Evolutionary conservation across 2,113 vertebrate genomes (phyloP).

Genomic region (Myotis davidii): DNA sequence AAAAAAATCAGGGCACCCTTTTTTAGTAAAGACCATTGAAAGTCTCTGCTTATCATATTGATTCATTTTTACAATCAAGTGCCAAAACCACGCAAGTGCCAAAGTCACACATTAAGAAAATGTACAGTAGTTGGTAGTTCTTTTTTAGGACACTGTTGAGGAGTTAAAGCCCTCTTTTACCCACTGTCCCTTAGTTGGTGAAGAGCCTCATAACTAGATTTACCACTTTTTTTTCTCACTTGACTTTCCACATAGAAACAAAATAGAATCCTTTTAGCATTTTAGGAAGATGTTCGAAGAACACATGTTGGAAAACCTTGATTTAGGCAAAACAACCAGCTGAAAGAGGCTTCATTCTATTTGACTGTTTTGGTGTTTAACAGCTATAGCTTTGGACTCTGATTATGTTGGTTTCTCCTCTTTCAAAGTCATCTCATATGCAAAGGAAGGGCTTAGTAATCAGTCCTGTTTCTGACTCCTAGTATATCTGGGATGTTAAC

Average conservation of each 20-base stretch:
- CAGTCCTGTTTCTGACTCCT: background rate
- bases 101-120: background rate
- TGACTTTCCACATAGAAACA: constrained; percentile 35
- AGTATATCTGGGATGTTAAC: background rate
- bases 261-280: background rate
- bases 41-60: constrained; percentile 2
- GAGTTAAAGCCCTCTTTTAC: constrained; percentile 2
- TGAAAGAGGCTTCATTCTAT: background rate
- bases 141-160: background rate
- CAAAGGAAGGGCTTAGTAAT: background rate
- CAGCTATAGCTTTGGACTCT: background rate
- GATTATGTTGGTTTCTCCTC: background rate
- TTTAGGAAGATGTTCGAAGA: background rate
- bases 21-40: background rate
- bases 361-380: background rate
- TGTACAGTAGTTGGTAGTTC: background rate
- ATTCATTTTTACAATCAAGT: constrained; percentile 22
- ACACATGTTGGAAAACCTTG: constrained; percentile 1
- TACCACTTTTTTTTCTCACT: background rate
- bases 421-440: background rate
- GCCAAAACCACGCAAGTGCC: background rate
- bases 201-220: background rate
- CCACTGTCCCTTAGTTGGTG: background rate
- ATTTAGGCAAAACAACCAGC: background rate
- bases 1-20: background rate